A percentile compares a stretch with the other conserved stretches of the same genome.
phyloP scores from a whole-genome alignment of 2,888 invertebrate genomes.

The Alsophila aescularia region DNA sequence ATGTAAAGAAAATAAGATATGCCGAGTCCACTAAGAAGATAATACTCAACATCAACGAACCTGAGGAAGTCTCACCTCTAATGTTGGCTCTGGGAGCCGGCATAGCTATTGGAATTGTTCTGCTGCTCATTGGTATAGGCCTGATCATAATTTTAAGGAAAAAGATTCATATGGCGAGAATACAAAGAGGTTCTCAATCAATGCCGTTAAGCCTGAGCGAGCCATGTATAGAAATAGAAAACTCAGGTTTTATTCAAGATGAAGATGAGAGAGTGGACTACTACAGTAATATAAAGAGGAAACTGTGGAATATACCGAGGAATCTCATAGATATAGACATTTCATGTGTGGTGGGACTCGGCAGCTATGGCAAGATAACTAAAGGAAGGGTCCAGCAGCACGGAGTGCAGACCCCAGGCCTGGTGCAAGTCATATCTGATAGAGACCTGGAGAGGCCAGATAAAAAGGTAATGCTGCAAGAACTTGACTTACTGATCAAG shows the following conservation, averaged over 20 bases:
- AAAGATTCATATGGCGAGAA: slow-evolving; percentile 71
- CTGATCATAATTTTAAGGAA: slow-evolving; percentile 85
- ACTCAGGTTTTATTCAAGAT: slow-evolving; percentile 90
- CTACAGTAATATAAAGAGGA: slow-evolving; percentile 90
- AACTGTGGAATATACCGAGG: slow-evolving; percentile 89
- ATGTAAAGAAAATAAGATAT: slow-evolving; percentile 87
- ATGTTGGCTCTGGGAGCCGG: slow-evolving; percentile 83
- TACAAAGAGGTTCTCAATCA: slow-evolving; percentile 77
- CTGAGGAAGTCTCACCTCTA: slow-evolving; percentile 74
- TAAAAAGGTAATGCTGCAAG: slow-evolving; percentile 85
- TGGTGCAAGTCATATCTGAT: slow-evolving; percentile 88
- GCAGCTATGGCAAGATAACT: slow-evolving; percentile 91
- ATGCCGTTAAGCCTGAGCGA: slow-evolving; percentile 90
- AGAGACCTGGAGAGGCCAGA: slow-evolving; percentile 80
- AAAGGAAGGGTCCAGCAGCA: slow-evolving; percentile 88
- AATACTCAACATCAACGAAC: slow-evolving; percentile 79
- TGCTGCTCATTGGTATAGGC: slow-evolving; percentile 86
- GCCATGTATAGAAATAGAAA: slow-evolving; percentile 92
- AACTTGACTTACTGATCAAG: slow-evolving; percentile 88
- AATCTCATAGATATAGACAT: slow-evolving; percentile 89
- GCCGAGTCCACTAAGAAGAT: slow-evolving; percentile 84
- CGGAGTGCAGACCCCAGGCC: slow-evolving; percentile 76
- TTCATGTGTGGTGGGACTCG: slow-evolving; percentile 88
- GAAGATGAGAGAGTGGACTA: slow-evolving; percentile 88
- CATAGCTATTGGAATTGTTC: slow-evolving; percentile 89